Evolutionary conservation across 2,113 vertebrate species (phyloP).

Genomic region (Chascanopsetta lugubris): DNA sequence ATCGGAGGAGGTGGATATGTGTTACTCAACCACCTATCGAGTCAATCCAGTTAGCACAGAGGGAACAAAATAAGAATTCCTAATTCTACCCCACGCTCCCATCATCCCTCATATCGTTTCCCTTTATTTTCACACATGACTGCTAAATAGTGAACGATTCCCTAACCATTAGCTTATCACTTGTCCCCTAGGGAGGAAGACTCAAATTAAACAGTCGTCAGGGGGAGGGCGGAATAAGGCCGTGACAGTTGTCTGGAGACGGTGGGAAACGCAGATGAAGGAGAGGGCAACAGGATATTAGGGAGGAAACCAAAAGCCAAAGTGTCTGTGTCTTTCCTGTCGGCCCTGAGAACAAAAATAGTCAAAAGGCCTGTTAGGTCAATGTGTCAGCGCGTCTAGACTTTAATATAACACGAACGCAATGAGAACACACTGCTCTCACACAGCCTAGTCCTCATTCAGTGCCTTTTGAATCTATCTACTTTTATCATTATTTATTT

Average conservation of each 20-base stretch:
- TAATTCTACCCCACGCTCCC: not conserved
- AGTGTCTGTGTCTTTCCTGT: conserved; percentile 27
- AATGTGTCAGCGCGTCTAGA: not conserved
- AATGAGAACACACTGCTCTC: no score
- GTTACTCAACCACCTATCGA: conserved; percentile 56
- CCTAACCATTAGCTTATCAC: conserved; percentile 69
- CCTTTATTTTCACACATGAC: conserved; percentile 21
- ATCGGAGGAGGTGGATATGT: conserved; percentile 24
- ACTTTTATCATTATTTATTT: no score
- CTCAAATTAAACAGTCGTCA: conserved; percentile 65
- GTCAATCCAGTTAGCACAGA: not conserved
- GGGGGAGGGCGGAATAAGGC: conserved; percentile 52
- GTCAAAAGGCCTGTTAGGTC: conserved; percentile 1
- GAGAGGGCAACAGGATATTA: conserved; percentile 59
- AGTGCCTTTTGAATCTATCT: no score
- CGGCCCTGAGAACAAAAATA: conserved; percentile 24
- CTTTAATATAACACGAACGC: no score
- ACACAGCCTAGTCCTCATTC: no score
- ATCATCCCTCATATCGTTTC: conserved; percentile 11
- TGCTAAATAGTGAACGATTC: conserved; percentile 60
- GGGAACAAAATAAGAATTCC: conserved; percentile 34
- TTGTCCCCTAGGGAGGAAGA: conserved; percentile 70
- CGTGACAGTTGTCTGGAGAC: conserved; percentile 53
- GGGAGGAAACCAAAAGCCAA: conserved; percentile 45
- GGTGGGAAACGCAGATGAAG: conserved; percentile 48